Conservation (phyloP, 2,113 vertebrate genomes). For the Sceloporus tristichus region DNA sequence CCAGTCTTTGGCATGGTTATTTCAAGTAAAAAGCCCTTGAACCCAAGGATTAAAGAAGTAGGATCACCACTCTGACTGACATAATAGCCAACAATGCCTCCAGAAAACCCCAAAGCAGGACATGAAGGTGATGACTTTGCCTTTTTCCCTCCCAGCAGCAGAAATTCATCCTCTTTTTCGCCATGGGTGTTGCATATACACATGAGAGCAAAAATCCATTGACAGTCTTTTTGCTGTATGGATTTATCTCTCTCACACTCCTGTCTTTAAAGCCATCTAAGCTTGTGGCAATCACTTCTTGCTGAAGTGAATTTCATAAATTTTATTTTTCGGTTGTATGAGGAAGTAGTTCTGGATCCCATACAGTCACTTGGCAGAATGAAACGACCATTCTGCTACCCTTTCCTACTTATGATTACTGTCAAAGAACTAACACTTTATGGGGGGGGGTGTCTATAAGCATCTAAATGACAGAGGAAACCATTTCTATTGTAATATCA, state of each 20-base stretch:
- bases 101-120: not conserved
- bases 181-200: not conserved
- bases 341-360: not conserved
- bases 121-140: not conserved
- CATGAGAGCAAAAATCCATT: not conserved
- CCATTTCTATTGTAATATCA: not conserved
- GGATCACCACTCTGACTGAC: not conserved
- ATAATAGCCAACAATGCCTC: not conserved
- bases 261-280: not conserved
- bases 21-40: not conserved
- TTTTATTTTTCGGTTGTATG: not conserved
- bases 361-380: not conserved
- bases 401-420: constrained; percentile 8
- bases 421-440: not conserved
- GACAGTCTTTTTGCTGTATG: too few relatives aligned
- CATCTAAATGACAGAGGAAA: constrained; percentile 8
- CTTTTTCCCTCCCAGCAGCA: not conserved
- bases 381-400: not conserved
- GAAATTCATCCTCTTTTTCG: not conserved
- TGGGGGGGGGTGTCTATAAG: not conserved
- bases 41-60: not conserved
- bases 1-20: not conserved
- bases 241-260: not conserved
- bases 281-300: not conserved
- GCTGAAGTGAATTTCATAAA: not conserved